Base-by-base conservation (phyloP, 2,888 invertebrate genomes). In the Podotricha telesiphe region DNA sequence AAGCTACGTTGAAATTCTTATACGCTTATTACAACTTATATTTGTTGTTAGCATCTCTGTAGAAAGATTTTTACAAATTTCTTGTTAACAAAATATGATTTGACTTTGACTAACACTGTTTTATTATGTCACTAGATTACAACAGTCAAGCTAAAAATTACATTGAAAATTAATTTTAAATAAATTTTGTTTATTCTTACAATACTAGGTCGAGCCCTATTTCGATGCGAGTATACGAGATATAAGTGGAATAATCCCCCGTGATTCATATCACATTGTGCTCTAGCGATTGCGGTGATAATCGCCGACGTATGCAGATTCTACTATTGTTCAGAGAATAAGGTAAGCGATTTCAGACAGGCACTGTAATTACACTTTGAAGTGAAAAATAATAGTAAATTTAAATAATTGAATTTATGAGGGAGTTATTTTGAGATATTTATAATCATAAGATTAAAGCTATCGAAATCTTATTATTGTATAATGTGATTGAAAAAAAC, bases 281-380 rank as follows among this genome's bases (percentile, higher is more conserved):
- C 76, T 74, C 73, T 73, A 71, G 74, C 65, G 68, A 71, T 74
- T 70, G 74, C 73, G 75, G 81, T 77, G 83, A 85, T 88, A 84
- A 89, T 88, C 82, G 74, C 58, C 74, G 70, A 67, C 80, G 73
- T 85, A 88, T 88, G 88, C 81, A 87, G 81, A 87, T 87, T 78
- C 67, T 65, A 67, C 72, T 72, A 78, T 80, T 79, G 79, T 77
- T 78, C 68, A 68, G 72, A 69, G 76, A 75, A 73, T 76, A 74
- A 74, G 20, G 53, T 76, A 65, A 74, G 74, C 70, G 73, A 70
- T 47, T 64, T 65, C 37, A 28, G 10, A 45, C 45, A 45, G 22
- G 11, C 5, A 59, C 17, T 55, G 10, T 45, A 28, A 45, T 45
- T 59, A 59, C 22, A 22, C 6, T 17, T 28, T 45, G 11, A 59